Evolutionary conservation across 2,797 vertebrate species (phyloP).

Genomic region (Urosaurus nigricauda): DNA sequence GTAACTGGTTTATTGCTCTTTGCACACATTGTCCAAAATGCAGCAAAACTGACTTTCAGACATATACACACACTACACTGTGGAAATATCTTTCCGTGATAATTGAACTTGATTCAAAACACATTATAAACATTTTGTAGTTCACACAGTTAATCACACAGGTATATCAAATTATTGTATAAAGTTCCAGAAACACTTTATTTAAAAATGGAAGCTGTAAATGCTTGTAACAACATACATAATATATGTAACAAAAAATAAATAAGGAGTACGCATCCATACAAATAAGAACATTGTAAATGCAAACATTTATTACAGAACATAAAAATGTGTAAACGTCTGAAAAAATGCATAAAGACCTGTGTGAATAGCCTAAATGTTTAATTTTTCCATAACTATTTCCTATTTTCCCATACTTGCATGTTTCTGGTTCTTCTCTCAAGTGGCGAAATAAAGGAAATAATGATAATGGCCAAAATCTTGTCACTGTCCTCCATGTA

Average conservation of each 20-base stretch:
- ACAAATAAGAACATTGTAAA: constrained; percentile 88
- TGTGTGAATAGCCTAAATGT: constrained; percentile 66
- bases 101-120: constrained; percentile 27
- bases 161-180: constrained; percentile 59
- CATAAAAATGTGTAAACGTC: constrained; percentile 81
- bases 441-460: constrained; percentile 73
- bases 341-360: constrained; percentile 79
- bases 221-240: constrained; percentile 92
- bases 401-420: constrained; percentile 58
- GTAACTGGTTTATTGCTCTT: constrained; percentile 19
- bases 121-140: constrained; percentile 17
- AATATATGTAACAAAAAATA: constrained; percentile 91
- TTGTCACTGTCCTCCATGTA: constrained; percentile 66
- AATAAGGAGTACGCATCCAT: constrained; percentile 87
- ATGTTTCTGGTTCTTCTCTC: constrained; percentile 67
- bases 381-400: constrained; percentile 60
- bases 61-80: neutral
- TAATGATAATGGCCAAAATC: constrained; percentile 69
- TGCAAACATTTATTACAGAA: constrained; percentile 82
- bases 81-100: constrained; percentile 17
- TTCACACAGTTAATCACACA: constrained; percentile 49
- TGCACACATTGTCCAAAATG: constrained; percentile 11
- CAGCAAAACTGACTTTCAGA: constrained; percentile 5
- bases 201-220: constrained; percentile 94
- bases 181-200: constrained; percentile 91